Percentiles rank a stretch among this genome's conserved stretches.
Conservation (phyloP, 2,797 vertebrate species). For the Coreius guichenoti region DNA sequence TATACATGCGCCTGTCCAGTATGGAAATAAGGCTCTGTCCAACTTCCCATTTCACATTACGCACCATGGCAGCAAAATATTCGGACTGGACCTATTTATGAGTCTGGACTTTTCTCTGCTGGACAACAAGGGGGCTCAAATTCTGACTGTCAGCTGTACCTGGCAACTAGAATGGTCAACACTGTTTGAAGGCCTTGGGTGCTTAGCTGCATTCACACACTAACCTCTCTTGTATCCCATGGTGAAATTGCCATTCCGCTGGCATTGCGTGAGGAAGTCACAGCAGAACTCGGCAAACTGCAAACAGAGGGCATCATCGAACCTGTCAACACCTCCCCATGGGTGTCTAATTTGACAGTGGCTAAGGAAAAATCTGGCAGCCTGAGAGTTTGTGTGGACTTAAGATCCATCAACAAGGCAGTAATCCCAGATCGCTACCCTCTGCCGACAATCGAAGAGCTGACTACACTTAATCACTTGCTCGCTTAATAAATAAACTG, state of each 20-base stretch:
- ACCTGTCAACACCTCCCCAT: conserved; percentile 33
- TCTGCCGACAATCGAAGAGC: not conserved
- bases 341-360: conserved; percentile 26
- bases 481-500: too few species aligned
- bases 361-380: conserved; percentile 3
- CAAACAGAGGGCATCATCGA: conserved; percentile 20
- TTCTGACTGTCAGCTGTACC: conserved; percentile 1
- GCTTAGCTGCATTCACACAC: conserved; percentile 15
- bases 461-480: too few species aligned
- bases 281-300: conserved; percentile 3
- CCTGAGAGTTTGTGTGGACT: conserved; percentile 1
- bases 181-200: conserved; percentile 41
- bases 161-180: conserved; percentile 26
- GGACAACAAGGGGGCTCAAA: not conserved
- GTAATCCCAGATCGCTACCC: conserved; percentile 13
- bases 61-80: not conserved
- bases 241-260: not conserved
- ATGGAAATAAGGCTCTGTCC: not conserved
- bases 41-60: conserved; percentile 18
- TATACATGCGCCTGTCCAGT: not conserved
- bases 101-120: conserved; percentile 30
- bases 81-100: conserved; percentile 38
- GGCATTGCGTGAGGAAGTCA: conserved; percentile 34
- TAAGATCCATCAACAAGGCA: conserved; percentile 25
- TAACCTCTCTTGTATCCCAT: conserved; percentile 20